These are phyloP conservation scores for Grus americana DNA, from an alignment of 2,113 vertebrate genomes.

Conservation along the genomic window DNA sequence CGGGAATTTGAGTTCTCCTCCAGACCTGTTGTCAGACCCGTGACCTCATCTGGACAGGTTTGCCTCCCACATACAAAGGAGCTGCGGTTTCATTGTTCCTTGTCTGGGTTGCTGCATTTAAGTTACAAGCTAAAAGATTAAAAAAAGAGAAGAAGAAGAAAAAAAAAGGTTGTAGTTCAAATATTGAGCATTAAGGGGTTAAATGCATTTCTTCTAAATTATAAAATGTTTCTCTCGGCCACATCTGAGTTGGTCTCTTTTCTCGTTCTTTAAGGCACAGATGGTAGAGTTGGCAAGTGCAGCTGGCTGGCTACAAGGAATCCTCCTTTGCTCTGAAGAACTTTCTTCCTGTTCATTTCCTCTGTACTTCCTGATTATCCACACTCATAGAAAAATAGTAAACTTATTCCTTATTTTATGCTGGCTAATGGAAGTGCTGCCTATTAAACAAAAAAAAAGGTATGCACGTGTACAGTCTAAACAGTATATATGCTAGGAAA, in stretches of 20 bases:
- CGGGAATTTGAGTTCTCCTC: not conserved
- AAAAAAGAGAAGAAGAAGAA: not conserved
- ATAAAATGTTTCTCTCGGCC: not conserved
- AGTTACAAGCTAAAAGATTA: not conserved
- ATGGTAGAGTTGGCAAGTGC: constrained; percentile 61
- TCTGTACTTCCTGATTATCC: constrained; percentile 19
- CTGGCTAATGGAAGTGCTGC: not conserved
- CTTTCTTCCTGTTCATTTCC: constrained; percentile 60
- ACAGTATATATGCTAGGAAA: not conserved
- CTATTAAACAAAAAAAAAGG: not conserved
- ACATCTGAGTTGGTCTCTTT: constrained; percentile 42
- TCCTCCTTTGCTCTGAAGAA: constrained; percentile 59
- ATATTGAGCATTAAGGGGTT: not conserved
- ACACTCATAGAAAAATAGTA: not conserved
- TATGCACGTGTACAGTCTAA: not conserved
- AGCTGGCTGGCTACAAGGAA: constrained; percentile 53
- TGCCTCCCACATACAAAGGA: not conserved
- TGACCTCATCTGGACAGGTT: not conserved
- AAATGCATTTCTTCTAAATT: constrained; percentile 4
- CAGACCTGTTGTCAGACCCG: not conserved
- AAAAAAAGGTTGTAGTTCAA: not conserved
- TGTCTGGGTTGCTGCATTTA: not conserved
- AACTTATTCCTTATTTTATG: not conserved
- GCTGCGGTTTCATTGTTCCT: not conserved
- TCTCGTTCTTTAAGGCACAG: constrained; percentile 49